A percentile compares a stretch with the other conserved stretches of the same genome.
These are phyloP conservation scores for Dicentrarchus labrax DNA, from an alignment of 2,113 vertebrate genomes.

Conservation along the genomic window DNA sequence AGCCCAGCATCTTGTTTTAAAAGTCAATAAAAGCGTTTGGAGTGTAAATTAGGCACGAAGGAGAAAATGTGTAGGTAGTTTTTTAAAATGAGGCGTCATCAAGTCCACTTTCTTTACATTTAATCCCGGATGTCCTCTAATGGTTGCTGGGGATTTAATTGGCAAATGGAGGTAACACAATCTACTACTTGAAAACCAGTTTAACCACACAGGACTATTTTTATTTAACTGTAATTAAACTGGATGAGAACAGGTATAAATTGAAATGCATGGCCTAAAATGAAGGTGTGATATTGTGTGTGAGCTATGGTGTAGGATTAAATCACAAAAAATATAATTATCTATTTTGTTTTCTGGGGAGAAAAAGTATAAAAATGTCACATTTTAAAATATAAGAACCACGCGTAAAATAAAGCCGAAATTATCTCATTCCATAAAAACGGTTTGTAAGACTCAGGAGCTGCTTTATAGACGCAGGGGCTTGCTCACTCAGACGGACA, in stretches of 20 bases:
- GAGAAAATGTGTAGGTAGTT: neutral
- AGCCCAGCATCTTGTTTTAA: conserved; percentile 28
- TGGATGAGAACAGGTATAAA: neutral
- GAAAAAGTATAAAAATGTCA: too few species aligned
- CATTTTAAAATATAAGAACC: neutral
- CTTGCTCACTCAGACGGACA: neutral
- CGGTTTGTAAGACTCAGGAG: neutral
- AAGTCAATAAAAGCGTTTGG: neutral
- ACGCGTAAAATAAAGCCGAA: neutral
- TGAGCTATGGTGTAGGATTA: neutral
- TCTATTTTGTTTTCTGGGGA: too few species aligned
- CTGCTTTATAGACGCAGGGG: neutral
- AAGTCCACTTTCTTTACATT: conserved; percentile 4
- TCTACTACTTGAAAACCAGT: neutral
- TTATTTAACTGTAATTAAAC: neutral
- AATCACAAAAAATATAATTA: neutral
- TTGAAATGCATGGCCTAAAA: neutral
- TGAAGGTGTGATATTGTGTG: neutral
- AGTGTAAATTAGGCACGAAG: conserved; percentile 11
- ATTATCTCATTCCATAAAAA: conserved; percentile 2
- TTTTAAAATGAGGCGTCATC: neutral
- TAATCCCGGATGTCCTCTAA: neutral
- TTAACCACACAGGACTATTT: neutral
- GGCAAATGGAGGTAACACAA: neutral
- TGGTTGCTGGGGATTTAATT: neutral